Base-by-base conservation (phyloP, 2,797 vertebrate genomes). In the Danio aesculapii region DNA sequence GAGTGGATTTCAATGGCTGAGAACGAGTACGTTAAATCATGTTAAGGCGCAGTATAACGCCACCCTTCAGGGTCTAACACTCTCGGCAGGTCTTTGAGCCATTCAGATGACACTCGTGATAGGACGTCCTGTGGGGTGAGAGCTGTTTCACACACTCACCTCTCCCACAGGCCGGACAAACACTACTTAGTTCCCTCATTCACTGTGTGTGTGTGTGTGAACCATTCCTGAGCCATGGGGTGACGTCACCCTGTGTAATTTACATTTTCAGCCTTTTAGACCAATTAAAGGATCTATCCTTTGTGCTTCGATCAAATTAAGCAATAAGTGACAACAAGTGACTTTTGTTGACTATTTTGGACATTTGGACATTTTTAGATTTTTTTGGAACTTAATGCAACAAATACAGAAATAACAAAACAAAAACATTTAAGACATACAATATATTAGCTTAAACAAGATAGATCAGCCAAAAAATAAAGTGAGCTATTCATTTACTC, bases 111-210 rank as follows among this genome's bases (percentile, higher is more conserved):
- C 63, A 58, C 44, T 16, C 7, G 16, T 61, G 46, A 70, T 63
- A 58, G 47, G 67, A 53, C 77, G 71, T 79, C 68, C 77, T 44
- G 58, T 3, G 17, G 30, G 78, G 50, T 63, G 67, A 79, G 44
- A 62, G 53, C n/a, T 78, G 50, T 73, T 81, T 81, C 76, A 75
- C 53, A 75, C 63, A 79, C 59, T 82, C 77, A 85, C 83, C 87
- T 88, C 87, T 82, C 81, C 77, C 84, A 86, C 86, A 86, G 30
- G 30, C 30, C 30, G 30, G 30, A 30, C 30, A 88, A 86, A 80
- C 17, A 44, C 7, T 58, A 81, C 84, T 30, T 30, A 30, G 1
- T 30, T 76, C 70, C 77, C 69, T 75, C 69, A 63, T 64, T 75
- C 62, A 71, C 43, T 30, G 30, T 30, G 30, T 30, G 30, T 30